Percentiles rank a stretch among this genome's conserved stretches.
Evolutionary conservation across 2,888 invertebrate species (phyloP).

Genomic region (Adelphocoris suturalis): DNA sequence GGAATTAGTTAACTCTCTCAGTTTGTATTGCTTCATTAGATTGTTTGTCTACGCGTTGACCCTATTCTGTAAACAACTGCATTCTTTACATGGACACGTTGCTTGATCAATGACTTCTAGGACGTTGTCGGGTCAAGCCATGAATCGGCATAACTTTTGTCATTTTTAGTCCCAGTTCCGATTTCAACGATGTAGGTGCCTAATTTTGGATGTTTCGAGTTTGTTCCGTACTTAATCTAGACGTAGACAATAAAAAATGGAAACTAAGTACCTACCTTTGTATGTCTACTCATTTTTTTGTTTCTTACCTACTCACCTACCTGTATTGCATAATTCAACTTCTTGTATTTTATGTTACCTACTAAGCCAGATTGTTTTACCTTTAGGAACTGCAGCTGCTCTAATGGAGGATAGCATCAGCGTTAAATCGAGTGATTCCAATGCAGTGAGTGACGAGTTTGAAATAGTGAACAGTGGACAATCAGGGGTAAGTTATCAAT

Average conservation of each 20-base stretch:
- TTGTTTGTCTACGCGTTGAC: constrained; percentile 2
- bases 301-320: too few relatives aligned
- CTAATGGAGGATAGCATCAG: constrained; percentile 84
- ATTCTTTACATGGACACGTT: constrained; percentile 32
- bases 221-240: background rate
- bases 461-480: constrained; percentile 83
- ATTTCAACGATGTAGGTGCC: background rate
- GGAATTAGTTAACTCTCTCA: background rate
- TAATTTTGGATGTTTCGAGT: background rate
- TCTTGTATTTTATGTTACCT: too few relatives aligned
- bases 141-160: background rate
- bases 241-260: too few relatives aligned
- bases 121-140: constrained; percentile 8
- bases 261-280: too few relatives aligned
- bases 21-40: background rate
- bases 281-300: too few relatives aligned
- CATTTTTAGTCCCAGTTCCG: background rate
- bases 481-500: constrained; percentile 47
- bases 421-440: constrained; percentile 85
- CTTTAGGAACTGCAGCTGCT: constrained; percentile 57
- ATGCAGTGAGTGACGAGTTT: constrained; percentile 85
- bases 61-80: constrained; percentile 39
- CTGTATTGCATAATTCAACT: too few relatives aligned
- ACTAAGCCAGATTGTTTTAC: background rate
- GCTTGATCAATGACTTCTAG: constrained; percentile 32